These are phyloP conservation scores for Cryptus armator DNA, from an alignment of 2,888 invertebrate species.

Conservation along the genomic window DNA sequence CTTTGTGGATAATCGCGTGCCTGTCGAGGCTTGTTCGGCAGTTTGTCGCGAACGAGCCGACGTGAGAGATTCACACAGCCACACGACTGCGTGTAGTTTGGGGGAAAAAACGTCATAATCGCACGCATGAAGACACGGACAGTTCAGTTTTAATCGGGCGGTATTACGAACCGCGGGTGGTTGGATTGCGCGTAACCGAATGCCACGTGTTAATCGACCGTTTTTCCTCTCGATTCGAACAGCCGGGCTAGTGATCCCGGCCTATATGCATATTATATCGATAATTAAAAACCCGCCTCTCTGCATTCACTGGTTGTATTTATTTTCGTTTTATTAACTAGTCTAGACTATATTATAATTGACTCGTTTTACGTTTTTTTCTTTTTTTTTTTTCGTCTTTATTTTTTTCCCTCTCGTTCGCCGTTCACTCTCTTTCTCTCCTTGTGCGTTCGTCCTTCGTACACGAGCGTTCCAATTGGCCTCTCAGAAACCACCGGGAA, in stretches of 20 bases:
- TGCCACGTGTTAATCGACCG: background rate
- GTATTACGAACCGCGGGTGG: too few relatives aligned
- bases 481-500: conserved; percentile 1
- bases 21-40: too few relatives aligned
- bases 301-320: background rate
- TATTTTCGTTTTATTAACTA: conserved; percentile 1
- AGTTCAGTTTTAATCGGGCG: background rate
- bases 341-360: background rate
- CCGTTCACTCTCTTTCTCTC: conserved; percentile 12
- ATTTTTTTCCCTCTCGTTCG: background rate
- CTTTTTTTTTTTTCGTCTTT: background rate
- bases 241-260: background rate
- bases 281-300: background rate
- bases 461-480: background rate
- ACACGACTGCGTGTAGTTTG: too few relatives aligned
- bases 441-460: conserved; percentile 20
- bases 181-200: background rate
- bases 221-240: background rate
- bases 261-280: background rate
- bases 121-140: background rate
- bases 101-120: background rate
- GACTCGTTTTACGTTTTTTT: background rate
- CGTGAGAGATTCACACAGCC: too few relatives aligned
- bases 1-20: background rate
- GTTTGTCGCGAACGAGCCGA: too few relatives aligned